These are phyloP conservation scores for Loris lydekkerianus DNA, from an alignment of 2,797 vertebrate species.

Conservation along the genomic window DNA sequence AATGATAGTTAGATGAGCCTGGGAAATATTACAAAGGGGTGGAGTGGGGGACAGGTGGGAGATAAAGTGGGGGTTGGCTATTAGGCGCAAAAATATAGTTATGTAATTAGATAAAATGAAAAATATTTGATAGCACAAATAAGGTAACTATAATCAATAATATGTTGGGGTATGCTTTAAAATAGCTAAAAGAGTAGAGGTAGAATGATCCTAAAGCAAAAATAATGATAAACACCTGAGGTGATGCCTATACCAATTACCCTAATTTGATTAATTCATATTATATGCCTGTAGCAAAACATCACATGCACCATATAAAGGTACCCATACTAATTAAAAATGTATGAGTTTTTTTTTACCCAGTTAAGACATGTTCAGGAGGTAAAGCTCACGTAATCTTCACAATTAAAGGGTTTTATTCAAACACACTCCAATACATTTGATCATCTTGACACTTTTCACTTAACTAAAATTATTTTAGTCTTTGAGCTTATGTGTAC, in stretches of 20 bases:
- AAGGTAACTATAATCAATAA: not conserved
- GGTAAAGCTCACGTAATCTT: not conserved
- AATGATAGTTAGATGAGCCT: not conserved
- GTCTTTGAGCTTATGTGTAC: not conserved
- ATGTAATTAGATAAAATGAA: not conserved
- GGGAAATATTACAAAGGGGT: not conserved
- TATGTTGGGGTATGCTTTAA: not conserved
- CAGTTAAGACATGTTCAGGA: not conserved
- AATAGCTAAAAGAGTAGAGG: not conserved
- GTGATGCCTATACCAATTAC: not conserved
- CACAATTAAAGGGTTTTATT: not conserved
- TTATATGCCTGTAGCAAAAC: not conserved
- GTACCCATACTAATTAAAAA: not conserved
- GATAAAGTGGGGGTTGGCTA: not conserved
- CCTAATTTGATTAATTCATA: not conserved
- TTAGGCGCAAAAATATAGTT: not conserved
- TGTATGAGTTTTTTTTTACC: not conserved
- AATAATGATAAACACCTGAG: not conserved
- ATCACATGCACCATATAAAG: not conserved
- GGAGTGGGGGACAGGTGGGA: too few species aligned
- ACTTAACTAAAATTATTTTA: constrained; percentile 37
- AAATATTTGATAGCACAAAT: not conserved
- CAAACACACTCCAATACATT: not conserved
- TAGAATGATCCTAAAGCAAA: not conserved
- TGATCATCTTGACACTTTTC: constrained; percentile 10